phyloP scores from a whole-genome alignment of 2,888 invertebrate genomes.

The Drosophila paracracens region DNA sequence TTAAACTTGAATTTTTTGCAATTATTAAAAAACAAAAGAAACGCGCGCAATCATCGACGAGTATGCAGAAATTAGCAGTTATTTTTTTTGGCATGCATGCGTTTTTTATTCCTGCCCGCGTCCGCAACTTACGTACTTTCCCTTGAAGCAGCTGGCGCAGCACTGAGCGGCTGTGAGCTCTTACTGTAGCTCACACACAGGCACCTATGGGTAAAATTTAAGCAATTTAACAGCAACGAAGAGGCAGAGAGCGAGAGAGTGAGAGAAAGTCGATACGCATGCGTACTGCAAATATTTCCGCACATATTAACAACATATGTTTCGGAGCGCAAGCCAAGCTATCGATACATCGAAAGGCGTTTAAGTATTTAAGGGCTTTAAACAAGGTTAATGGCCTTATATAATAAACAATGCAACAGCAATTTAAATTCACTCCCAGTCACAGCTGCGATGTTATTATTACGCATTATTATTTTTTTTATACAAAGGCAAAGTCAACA shows the following conservation, averaged over 20 bases:
- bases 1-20: conserved; percentile 5
- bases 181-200: conserved; percentile 22
- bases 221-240: conserved; percentile 23
- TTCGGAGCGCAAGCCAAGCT: neutral
- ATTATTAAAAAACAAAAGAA: conserved; percentile 9
- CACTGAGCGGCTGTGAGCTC: conserved; percentile 25
- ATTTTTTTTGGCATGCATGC: conserved; percentile 37
- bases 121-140: conserved; percentile 6
- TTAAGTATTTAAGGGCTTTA: too few relatives aligned
- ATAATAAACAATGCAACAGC: neutral
- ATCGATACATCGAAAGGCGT: conserved; percentile 40
- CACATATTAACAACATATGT: conserved; percentile 9
- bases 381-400: neutral
- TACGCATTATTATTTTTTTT: neutral
- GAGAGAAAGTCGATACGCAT: conserved; percentile 40
- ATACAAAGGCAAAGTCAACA: neutral
- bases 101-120: conserved; percentile 13
- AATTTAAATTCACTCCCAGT: too few relatives aligned
- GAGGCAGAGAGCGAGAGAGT: neutral
- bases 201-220: conserved; percentile 26
- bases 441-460: neutral
- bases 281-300: conserved; percentile 20
- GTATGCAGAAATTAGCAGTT: conserved; percentile 17
- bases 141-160: conserved; percentile 58
- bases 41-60: conserved; percentile 26